Conservation (phyloP, 2,113 vertebrate genomes). For the Cavia aperea region DNA sequence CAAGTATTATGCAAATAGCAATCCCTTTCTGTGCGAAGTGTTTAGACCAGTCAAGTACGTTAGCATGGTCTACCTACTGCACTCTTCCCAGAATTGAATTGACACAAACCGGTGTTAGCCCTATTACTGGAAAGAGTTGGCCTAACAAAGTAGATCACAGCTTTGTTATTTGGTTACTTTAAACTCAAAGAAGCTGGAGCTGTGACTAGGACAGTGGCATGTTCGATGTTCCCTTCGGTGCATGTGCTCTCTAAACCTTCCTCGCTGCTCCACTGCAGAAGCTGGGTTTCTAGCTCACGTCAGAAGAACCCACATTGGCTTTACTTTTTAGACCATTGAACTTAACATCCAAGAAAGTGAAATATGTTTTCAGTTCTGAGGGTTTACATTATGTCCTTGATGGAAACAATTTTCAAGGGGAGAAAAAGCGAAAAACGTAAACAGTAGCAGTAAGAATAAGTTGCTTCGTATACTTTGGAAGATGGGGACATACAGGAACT, state of each 20-base stretch:
- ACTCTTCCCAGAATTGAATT: background rate
- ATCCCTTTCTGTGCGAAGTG: background rate
- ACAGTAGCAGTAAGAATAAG: background rate
- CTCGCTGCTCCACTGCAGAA: background rate
- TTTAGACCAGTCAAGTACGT: background rate
- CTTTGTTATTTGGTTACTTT: background rate
- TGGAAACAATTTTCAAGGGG: background rate
- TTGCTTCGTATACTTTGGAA: background rate
- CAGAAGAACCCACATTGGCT: background rate
- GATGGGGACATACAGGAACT: background rate
- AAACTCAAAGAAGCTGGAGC: background rate
- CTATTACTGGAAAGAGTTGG: background rate
- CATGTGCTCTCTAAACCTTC: background rate
- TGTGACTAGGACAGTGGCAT: background rate
- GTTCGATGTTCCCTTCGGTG: background rate
- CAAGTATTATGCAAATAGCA: background rate
- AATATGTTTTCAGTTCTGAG: slow-evolving; percentile 33
- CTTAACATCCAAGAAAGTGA: slow-evolving; percentile 30
- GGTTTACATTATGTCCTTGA: background rate
- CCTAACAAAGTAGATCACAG: background rate
- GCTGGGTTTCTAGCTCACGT: background rate
- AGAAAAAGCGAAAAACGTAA: background rate
- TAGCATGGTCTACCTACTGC: background rate
- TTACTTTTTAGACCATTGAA: background rate
- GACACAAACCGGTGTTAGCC: background rate